Evolutionary conservation across 2,113 vertebrate species (phyloP), one percentile per base, ranked within the genome.

Genomic region (Periophthalmodon schlosseri): DNA sequence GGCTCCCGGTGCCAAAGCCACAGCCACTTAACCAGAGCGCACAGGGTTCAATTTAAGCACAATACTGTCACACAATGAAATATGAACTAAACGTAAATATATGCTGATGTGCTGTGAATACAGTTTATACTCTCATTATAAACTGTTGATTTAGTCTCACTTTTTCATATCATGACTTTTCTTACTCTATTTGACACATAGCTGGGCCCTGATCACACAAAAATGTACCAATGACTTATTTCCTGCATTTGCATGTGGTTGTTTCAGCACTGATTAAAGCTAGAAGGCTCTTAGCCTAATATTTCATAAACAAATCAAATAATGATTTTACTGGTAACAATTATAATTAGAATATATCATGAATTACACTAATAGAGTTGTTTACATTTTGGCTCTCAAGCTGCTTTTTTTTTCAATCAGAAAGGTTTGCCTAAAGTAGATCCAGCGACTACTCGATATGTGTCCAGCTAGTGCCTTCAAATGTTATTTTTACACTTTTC

Each of bases 11-110:
- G 84, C 84, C 88, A 89, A 86, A 79, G 84, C 73, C 44, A 81
- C 86, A 88, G 77, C 68, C 33, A 85, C 81, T 74, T 79, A 87
- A 87, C 67, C 49, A 63, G 83, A 70, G 69, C 69, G 71, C 83
- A 81, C 28, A 73, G 61, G 52, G 33, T 50, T 24, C 71, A 73
- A 58, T 82, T 74, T 69, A 21, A 76, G 75, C 70, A 84, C 47
- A 60, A 58, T 61, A 50, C 82, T 69, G 73, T 74, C 63, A 71
- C 50, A 76, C 69, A 68, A 71, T 78, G 66, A 87, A 81, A 87
- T 47, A 58, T 28, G 76, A 84, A 78, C 66, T 84, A 60, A 80
- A 65, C 16, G 64, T 69, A 18, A 52, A 56, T 21, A n/a, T 56
- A 73, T 52, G 72, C 67, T 86, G 34, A 72, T 75, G 72, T 75